These are phyloP conservation scores for Conomelus anceps DNA, from an alignment of 2,888 invertebrate genomes.

Conservation along the genomic window DNA sequence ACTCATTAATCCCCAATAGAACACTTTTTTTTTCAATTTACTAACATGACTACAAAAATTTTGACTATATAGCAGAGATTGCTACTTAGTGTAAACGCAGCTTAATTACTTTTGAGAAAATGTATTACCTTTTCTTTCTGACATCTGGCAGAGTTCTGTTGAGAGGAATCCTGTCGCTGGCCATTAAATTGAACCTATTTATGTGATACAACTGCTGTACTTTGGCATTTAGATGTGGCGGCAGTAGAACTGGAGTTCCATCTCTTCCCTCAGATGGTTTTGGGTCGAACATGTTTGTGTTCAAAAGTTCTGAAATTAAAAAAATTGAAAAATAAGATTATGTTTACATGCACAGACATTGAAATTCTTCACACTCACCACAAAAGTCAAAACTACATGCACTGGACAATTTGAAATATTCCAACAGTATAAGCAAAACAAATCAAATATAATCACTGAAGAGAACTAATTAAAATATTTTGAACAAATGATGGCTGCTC, in stretches of 20 bases:
- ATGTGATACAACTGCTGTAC: slow-evolving; percentile 75
- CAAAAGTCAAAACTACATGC: too few relatives aligned
- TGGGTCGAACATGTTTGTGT: slow-evolving; percentile 72
- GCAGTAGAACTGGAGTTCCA: slow-evolving; percentile 71
- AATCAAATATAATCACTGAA: too few relatives aligned
- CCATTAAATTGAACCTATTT: slow-evolving; percentile 81
- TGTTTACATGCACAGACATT: too few relatives aligned
- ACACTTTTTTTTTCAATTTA: too few relatives aligned
- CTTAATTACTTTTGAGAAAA: too few relatives aligned
- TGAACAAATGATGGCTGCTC: too few relatives aligned
- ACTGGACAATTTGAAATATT: too few relatives aligned
- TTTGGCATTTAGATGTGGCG: slow-evolving; percentile 63
- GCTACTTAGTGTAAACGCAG: neutral
- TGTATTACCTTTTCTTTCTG: slow-evolving; percentile 62
- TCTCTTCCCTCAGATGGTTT: slow-evolving; percentile 65
- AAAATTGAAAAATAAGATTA: neutral
- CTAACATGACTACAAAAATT: too few relatives aligned
- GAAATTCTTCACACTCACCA: too few relatives aligned
- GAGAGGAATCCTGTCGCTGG: slow-evolving; percentile 79
- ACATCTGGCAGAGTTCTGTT: slow-evolving; percentile 80
- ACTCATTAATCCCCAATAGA: too few relatives aligned
- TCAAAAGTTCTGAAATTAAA: slow-evolving; percentile 54
- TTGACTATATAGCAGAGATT: neutral
- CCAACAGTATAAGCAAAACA: too few relatives aligned
- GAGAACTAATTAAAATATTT: too few relatives aligned